These are phyloP conservation scores for Lithobates pipiens DNA, from an alignment of 2,797 vertebrate species.

Conservation along the genomic window DNA sequence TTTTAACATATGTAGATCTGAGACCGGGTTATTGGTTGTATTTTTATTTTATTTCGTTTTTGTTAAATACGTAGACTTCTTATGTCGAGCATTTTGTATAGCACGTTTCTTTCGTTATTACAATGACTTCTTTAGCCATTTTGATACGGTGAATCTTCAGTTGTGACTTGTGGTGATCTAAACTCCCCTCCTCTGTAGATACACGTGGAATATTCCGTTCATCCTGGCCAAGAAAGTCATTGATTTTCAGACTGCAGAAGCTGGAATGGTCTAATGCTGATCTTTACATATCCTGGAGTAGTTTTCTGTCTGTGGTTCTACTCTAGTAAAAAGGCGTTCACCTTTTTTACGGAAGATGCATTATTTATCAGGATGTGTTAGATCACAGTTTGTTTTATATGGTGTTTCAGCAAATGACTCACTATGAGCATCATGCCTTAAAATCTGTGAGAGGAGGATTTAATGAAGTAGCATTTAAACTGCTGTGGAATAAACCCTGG, in stretches of 20 bases:
- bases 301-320: conserved; percentile 60
- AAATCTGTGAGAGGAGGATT: conserved; percentile 72
- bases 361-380: conserved; percentile 38
- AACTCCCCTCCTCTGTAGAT: conserved; percentile 71
- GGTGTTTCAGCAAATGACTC: conserved; percentile 76
- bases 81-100: not conserved
- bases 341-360: conserved; percentile 67
- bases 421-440: conserved; percentile 71
- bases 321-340: conserved; percentile 50
- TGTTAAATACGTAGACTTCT: no score
- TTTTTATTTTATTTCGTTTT: no score
- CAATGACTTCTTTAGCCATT: not conserved
- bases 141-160: not conserved
- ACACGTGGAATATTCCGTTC: conserved; percentile 80
- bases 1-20: no score
- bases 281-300: conserved; percentile 69
- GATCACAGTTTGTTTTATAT: conserved; percentile 69
- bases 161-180: conserved; percentile 64
- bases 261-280: conserved; percentile 73
- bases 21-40: no score
- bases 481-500: conserved; percentile 68
- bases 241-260: conserved; percentile 76
- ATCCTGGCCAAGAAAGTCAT: conserved; percentile 77
- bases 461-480: conserved; percentile 73
- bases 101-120: not conserved